Conservation (phyloP, 2,797 vertebrate species). For the Chloroceryle inda region DNA sequence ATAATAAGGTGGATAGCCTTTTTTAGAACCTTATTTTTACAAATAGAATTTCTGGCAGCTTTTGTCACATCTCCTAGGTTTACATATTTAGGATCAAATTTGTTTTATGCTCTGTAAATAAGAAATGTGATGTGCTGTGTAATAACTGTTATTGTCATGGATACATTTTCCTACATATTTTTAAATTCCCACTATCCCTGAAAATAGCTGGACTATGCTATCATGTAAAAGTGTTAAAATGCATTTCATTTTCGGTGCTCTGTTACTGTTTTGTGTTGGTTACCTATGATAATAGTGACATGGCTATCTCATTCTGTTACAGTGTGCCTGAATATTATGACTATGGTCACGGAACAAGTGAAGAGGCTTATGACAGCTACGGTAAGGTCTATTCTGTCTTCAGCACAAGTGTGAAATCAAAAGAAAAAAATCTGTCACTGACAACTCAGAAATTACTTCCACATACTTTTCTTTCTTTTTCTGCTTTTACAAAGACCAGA, state of each 20-base stretch:
- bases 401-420: conserved; percentile 58
- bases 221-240: neutral
- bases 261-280: conserved; percentile 32
- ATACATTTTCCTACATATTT: neutral
- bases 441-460: conserved; percentile 67
- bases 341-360: conserved; percentile 91
- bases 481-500: conserved; percentile 51
- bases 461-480: neutral
- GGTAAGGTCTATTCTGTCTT: conserved; percentile 86
- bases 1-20: neutral
- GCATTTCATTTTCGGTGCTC: neutral
- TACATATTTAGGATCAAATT: conserved; percentile 14
- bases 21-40: neutral
- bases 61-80: conserved; percentile 2
- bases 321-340: conserved; percentile 97
- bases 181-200: neutral
- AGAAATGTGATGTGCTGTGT: neutral
- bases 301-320: conserved; percentile 78
- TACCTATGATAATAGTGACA: conserved; percentile 44
- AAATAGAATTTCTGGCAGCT: neutral
- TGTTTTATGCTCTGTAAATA: neutral
- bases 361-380: conserved; percentile 95
- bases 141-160: neutral
- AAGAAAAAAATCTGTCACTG: conserved; percentile 58
- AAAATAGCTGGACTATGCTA: neutral